Conservation (phyloP, 2,113 vertebrate species). For the Benitochromis conjunctus region DNA sequence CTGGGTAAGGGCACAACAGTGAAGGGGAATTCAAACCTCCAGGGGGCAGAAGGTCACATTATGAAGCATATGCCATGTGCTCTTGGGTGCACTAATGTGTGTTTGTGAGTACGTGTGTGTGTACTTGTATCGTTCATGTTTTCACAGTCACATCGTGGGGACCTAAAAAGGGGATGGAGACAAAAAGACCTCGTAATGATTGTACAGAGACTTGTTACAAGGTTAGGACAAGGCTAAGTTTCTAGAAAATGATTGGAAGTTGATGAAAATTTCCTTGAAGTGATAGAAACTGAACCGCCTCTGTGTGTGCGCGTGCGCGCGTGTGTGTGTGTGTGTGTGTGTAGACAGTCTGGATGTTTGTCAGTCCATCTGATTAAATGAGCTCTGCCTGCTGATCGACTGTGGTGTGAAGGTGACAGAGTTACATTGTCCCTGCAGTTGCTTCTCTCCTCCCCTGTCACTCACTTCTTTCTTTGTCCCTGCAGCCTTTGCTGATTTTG, state of each 20-base stretch:
- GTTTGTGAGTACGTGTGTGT: neutral
- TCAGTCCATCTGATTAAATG: constrained; percentile 46
- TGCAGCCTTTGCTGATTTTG: neutral
- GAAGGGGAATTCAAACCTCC: constrained; percentile 26
- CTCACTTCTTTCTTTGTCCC: neutral
- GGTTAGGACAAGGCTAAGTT: neutral
- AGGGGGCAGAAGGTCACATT: constrained; percentile 32
- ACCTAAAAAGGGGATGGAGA: neutral
- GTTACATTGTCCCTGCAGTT: constrained; percentile 7
- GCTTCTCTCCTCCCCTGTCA: neutral
- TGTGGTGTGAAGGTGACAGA: constrained; percentile 39
- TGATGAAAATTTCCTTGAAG: neutral
- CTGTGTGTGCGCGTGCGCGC: constrained; percentile 4
- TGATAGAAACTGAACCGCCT: neutral
- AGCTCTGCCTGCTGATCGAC: constrained; percentile 12
- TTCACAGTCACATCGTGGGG: neutral
- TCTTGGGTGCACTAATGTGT: neutral
- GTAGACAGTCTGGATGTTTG: constrained; percentile 46
- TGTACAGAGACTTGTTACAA: neutral
- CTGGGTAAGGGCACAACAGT: constrained; percentile 10
- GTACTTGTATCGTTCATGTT: neutral
- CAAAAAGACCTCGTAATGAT: neutral
- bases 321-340: neutral
- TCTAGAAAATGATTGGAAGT: neutral
- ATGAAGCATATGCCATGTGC: constrained; percentile 47